Evolutionary conservation across 53 echinoderm and acorn worm species (phyloP), one percentile per base, ranked within the genome.

Genomic region (Hippasteria phrygiana): DNA sequence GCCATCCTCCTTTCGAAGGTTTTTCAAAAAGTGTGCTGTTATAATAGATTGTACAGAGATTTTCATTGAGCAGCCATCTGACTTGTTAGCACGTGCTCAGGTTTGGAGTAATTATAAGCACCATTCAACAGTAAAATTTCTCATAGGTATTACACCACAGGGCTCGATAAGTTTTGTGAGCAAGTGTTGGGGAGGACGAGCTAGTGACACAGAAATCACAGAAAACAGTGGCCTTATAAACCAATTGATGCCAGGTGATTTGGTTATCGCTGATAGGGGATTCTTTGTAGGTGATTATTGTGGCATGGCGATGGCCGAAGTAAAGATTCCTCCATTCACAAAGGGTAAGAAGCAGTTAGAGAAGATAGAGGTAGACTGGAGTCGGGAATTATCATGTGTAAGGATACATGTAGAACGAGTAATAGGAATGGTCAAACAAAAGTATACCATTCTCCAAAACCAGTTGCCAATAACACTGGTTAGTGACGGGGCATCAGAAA

Each of bases 71-170:
- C 82, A 83, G 27, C 84, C 83, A 40, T 73, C 73, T 12, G 62
- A 83, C 27, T 46, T 90, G 9, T 34, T 84, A 2, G 90, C 74
- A 4, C 51, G 83, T 28, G 83, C 82, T 40, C 82, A 83, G 22
- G 36, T 51, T 3, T 80, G 80, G 83, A 36, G 38, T 7, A 73
- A 77, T 17, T 73, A 83, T 38, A 90, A 88, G 31, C 91, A 91
- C 43, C 79, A 91, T 33, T 48, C 34, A 17, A 78, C 91, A 24
- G 66, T 66, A 2, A 87, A 91, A 62, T 91, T 91, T 77, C 64
- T 87, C 1, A 77, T 91, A 12, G 91, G 91, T 5, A 87, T 85
- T 7, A 86, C 85, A 12, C 91, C 87, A 55, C 85, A 85, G 37
- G 91, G 91, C 0, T 55, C 65, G 4, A 40, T 90, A 26, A 51